Percentiles rank a stretch among this genome's conserved stretches.
phyloP scores from a whole-genome alignment of 2,888 invertebrate genomes.

The Leptopilina drosophilae region DNA sequence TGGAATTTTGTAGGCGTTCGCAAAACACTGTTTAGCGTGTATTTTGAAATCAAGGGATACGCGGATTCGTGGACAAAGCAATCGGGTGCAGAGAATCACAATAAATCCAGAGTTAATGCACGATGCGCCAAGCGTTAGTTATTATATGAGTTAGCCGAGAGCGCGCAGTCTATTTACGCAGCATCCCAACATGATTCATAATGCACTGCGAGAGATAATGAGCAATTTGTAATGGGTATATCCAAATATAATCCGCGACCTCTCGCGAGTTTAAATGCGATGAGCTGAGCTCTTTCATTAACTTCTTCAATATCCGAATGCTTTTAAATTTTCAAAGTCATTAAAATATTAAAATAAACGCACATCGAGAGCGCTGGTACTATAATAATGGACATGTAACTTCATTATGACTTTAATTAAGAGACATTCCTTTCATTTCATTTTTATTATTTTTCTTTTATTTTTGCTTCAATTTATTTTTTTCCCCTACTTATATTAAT shows the following conservation, averaged over 20 bases:
- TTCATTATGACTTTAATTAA: background rate
- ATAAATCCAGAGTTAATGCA: slow-evolving; percentile 74
- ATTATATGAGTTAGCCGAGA: slow-evolving; percentile 69
- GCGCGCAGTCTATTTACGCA: slow-evolving; percentile 70
- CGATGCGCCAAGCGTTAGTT: slow-evolving; percentile 68
- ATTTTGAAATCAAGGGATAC: slow-evolving; percentile 44
- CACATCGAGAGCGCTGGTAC: background rate
- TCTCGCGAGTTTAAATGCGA: slow-evolving; percentile 35
- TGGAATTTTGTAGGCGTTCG: slow-evolving; percentile 4
- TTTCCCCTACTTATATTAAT: too few relatives aligned
- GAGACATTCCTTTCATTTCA: background rate
- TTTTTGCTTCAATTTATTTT: too few relatives aligned
- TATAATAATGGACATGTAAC: background rate
- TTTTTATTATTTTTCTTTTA: too few relatives aligned
- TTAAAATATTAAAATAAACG: background rate
- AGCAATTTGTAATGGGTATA: slow-evolving; percentile 72
- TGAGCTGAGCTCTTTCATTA: slow-evolving; percentile 26
- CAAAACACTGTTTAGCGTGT: background rate
- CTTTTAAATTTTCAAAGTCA: slow-evolving; percentile 14
- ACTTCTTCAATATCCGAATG: slow-evolving; percentile 33
- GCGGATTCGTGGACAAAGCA: slow-evolving; percentile 71
- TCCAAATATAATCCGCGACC: slow-evolving; percentile 56
- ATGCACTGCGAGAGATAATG: slow-evolving; percentile 70
- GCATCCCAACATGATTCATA: slow-evolving; percentile 69
- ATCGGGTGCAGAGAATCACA: slow-evolving; percentile 73